Base-by-base conservation (phyloP, 2,888 invertebrate genomes). In the Drosophila recens region DNA sequence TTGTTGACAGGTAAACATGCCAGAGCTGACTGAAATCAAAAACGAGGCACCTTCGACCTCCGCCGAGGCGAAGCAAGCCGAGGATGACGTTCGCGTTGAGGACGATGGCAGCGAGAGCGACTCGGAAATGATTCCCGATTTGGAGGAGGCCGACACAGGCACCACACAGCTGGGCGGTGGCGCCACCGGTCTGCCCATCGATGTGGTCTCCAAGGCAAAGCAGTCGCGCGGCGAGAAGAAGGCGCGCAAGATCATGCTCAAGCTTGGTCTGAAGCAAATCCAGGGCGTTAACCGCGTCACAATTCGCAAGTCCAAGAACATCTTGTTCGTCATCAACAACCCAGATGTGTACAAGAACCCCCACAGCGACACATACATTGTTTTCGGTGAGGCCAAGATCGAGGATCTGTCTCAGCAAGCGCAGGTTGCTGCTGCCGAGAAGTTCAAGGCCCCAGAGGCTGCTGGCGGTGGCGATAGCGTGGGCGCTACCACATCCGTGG, bases 371-470 rank as follows among this genome's bases (percentile, higher is more conserved):
- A 99, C 99, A 0, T 99, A 99, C 94, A 99, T 99, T 84, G 98
- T 99, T 48, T 99, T 99, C 92, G 99, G 99, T 53, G 99, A 99
- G 94, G 99, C 99, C 33, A 99, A 99, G 95, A 99, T 99, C 89
- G 99, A 99, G 94, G 99, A 99, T 94, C 95, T 99, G 90, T 98
- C 98, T 62, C 99, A 99, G 91, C 99, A 99, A 71, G 95, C 95
- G 27, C 97, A 98, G 92, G 98, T 99, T 93, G 98, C 98, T 1
- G 99, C 99, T 36, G 99, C 99, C 49, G 99, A 99, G 94, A 97
- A 99, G 92, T 98, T 99, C 95, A 99, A 99, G 94, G 96, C 97
- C 11, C 96, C 97, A 0, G 97, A 97, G 93, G 95, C 95, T 15
- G 95, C 96, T 53, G 95, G 96, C 3, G 95, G 96, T 66, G 93